Base-by-base conservation (phyloP, 2,888 invertebrate species). In the Parnassius orleans region DNA sequence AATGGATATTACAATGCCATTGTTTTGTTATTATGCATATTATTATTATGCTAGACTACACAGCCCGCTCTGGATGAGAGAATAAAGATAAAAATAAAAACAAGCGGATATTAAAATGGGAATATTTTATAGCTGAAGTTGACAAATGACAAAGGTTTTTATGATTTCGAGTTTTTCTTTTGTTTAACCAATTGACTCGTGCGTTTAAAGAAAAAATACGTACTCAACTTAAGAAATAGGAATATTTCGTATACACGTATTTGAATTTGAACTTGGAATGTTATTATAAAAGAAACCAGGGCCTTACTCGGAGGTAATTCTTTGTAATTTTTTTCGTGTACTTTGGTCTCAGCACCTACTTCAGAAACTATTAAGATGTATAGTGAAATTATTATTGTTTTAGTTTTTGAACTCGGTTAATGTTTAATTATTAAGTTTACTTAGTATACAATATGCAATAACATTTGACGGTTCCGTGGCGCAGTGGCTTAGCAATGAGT, bases 81-180 rank as follows among this genome's bases (percentile, higher is more conserved):
- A 24, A 60, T 42, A 44, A 33, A 51, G 54, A 56, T 55, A n/a
- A 12, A 19, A 46, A 61, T 56, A n/a, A 11, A 56, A 44, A 60
- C 14, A n/a, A 42, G 46, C 46, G 47, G 42, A 47, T 56, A 47
- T 57, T 47, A 52, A 53, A 61, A 57, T 19, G 15, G 56, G 52
- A 52, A 53, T 19, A 47, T 52, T 61, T 57, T 61, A 41, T 56
- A 47, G 47, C 57, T 56, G 61, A 57, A 53, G 41, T 61, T 61
- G 61, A 57, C 24, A 57, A 57, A 57, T 57, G 53, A 24, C 57
- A 47, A 57, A 53, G 15, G 54, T 43, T 48, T 60, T 44, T 48
- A 46, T 24, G 43, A 47, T 24, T 43, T 24, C 51, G 12, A 42
- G n/a, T 5, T 19, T 41, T n/a, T 53, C 53, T 42, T 43, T 24